phyloP scores from a whole-genome alignment of 2,797 vertebrate genomes.

The Onychomys leucogaster region DNA sequence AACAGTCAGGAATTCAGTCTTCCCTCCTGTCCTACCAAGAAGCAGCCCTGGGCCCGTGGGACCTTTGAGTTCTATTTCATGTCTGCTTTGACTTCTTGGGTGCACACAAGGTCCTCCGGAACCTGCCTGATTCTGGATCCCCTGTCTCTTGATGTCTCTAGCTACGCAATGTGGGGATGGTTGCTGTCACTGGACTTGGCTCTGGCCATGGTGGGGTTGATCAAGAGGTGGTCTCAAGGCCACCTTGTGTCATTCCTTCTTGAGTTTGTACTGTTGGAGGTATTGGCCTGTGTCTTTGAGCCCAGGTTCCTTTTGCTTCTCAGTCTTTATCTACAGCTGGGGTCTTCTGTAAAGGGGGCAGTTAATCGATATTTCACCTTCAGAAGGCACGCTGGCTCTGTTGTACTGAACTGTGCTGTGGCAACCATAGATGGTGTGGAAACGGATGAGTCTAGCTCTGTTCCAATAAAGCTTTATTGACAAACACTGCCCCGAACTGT shows the following conservation, averaged over 20 bases:
- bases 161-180: neutral
- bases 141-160: fast-evolving
- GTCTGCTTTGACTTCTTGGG: fast-evolving
- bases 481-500: too few relatives aligned
- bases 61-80: neutral
- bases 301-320: neutral
- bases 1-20: too few relatives aligned
- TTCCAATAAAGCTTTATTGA: constrained; percentile 50
- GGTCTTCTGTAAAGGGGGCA: neutral
- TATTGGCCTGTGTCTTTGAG: neutral
- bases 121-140: neutral
- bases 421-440: neutral
- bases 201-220: neutral
- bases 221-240: neutral
- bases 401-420: neutral
- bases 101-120: neutral
- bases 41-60: fast-evolving
- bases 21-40: neutral
- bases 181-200: neutral
- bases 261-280: neutral
- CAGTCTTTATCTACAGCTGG: neutral
- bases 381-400: neutral
- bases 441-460: neutral
- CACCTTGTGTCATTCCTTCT: neutral
- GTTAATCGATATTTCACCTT: neutral